These are phyloP conservation scores for Furcula furcula DNA, from an alignment of 2,888 invertebrate species.

Conservation along the genomic window DNA sequence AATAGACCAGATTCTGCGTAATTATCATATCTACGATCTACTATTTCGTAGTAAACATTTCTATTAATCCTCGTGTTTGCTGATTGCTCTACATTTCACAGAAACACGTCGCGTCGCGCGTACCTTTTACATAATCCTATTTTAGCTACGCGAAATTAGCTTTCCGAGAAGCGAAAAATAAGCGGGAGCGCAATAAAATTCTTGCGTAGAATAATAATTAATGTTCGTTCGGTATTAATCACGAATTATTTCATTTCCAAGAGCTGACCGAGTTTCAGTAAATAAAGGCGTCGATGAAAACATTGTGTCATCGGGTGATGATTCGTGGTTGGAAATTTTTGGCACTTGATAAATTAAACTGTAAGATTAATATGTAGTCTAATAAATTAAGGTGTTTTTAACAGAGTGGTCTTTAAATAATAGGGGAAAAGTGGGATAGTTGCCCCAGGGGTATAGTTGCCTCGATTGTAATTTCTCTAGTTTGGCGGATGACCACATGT, in stretches of 20 bases:
- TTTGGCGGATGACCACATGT: too few species aligned
- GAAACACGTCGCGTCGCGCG: conserved; percentile 16
- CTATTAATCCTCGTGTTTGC: conserved; percentile 20
- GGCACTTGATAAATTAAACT: too few species aligned
- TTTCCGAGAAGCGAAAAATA: conserved; percentile 22
- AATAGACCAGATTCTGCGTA: too few species aligned
- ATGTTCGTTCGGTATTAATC: conserved; percentile 31
- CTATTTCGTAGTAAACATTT: too few species aligned
- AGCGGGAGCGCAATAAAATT: conserved; percentile 18
- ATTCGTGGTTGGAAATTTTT: too few species aligned
- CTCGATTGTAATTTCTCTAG: too few species aligned
- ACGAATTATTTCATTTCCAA: conserved; percentile 30
- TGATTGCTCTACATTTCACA: conserved; percentile 15
- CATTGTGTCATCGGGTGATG: conserved; percentile 16
- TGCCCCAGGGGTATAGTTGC: too few species aligned
- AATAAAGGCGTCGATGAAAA: conserved; percentile 12
- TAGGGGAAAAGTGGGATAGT: too few species aligned
- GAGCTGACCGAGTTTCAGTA: conserved; percentile 29
- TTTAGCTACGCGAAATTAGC: conserved; percentile 10
- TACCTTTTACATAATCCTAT: background rate
- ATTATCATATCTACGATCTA: too few species aligned
- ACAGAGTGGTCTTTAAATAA: too few species aligned
- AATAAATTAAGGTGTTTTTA: too few species aligned
- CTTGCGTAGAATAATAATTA: conserved; percentile 26
- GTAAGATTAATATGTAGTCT: too few species aligned